Base-by-base conservation (phyloP, 2,113 vertebrate species). In the Grallaria varia region DNA sequence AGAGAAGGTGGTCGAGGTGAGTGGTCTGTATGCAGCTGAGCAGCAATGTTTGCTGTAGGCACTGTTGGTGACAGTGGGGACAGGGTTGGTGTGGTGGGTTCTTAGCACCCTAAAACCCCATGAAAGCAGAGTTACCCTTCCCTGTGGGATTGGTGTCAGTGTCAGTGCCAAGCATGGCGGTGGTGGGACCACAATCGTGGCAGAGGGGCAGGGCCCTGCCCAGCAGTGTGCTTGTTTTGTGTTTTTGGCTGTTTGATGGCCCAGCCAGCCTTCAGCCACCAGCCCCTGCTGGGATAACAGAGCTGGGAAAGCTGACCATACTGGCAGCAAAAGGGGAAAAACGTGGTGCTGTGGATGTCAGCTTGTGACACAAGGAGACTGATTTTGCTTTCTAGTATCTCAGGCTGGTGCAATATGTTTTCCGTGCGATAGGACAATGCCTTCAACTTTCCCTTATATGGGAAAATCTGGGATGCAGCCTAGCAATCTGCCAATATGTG, bases 361-460 rank as follows among this genome's bases (percentile, higher is more conserved):
- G 62, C 67, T 17, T 37, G 50, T 80, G 71, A 35, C 53, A 64
- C 0, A 4, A 83, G 82, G 75, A 77, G 33, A 31, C 55, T 63
- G 93, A 59, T 87, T 95, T 91, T 94, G 67, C 79, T 90, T 89
- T 62, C 42, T 95, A 23, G 10, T 71, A 45, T 93, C 91, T 95
- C 14, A 27, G 78, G 27, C 95, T 96, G 87, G 67, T 96, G 90
- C 92, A 86, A 2, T 81, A 59, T 93, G 89, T 96, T 96, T 95
- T 87, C 91, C 1, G 1, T 95, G 86, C 72, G 92, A 93, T 92
- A 94, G 88, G 88, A 95, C 95, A 95, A 93, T 96, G 96, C 83
- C 77, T 95, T 90, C 83, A 86, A 89, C 95, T 94, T 96, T 95
- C 64, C 93, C 96, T 95, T 96, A 93, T 96, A 96, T 96, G 96